phyloP scores from a whole-genome alignment of 2,888 invertebrate species.

The Cacoxenus indagator region DNA sequence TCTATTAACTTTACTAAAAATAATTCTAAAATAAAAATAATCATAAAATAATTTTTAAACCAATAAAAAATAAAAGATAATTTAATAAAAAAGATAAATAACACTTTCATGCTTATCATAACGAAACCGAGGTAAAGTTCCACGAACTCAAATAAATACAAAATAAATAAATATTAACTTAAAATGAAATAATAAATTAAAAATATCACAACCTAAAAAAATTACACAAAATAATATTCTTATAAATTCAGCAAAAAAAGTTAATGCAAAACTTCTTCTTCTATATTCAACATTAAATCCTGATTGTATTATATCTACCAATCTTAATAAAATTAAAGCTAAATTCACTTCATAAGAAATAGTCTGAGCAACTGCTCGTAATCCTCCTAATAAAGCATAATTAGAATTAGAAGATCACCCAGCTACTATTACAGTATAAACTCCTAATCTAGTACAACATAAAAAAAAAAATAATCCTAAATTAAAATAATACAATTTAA shows the following conservation, averaged over 20 bases:
- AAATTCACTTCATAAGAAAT: constrained; percentile 84
- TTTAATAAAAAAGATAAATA: constrained; percentile 78
- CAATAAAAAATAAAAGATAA: constrained; percentile 75
- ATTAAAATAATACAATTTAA: constrained; percentile 74
- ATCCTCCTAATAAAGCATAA: constrained; percentile 79
- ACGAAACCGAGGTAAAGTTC: constrained; percentile 79
- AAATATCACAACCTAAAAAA: constrained; percentile 74
- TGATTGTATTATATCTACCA: constrained; percentile 77
- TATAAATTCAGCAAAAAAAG: constrained; percentile 81
- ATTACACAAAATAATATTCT: constrained; percentile 75
- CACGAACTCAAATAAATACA: constrained; percentile 78
- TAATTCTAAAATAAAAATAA: constrained; percentile 67
- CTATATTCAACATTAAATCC: constrained; percentile 86
- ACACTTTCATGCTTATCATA: constrained; percentile 80
- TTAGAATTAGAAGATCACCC: constrained; percentile 82
- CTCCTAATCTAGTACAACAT: constrained; percentile 76
- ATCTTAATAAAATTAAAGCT: constrained; percentile 76
- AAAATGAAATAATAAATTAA: constrained; percentile 73
- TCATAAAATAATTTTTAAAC: constrained; percentile 71
- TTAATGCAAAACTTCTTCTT: constrained; percentile 79
- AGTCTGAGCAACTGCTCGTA: constrained; percentile 80
- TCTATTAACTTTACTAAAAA: constrained; percentile 75
- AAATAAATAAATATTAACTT: constrained; percentile 74
- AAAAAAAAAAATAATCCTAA: constrained; percentile 78
- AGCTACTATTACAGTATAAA: constrained; percentile 76